Percentiles rank a stretch among this genome's conserved stretches.
These are phyloP conservation scores for Caligus rogercresseyi DNA, from an alignment of 1,140 invertebrate species.

Conservation along the genomic window DNA sequence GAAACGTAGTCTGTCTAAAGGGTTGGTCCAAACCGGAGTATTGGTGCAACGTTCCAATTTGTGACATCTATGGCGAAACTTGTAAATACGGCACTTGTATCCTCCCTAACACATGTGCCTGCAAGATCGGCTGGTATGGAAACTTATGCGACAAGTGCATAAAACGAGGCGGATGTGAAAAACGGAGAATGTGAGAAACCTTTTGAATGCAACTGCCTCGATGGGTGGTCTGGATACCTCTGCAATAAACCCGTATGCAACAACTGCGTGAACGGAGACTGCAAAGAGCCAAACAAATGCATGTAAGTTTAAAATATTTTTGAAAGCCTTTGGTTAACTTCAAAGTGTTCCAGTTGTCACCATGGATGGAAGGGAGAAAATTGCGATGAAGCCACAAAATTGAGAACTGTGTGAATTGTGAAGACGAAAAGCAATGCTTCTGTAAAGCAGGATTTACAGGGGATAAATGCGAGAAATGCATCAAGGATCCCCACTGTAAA, in stretches of 20 bases:
- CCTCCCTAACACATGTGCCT: slow-evolving; percentile 22
- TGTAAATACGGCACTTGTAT: slow-evolving; percentile 22
- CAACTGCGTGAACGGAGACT: not conserved
- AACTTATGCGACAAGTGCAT: slow-evolving; percentile 58
- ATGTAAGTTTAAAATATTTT: not conserved
- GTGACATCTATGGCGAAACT: slow-evolving; percentile 21
- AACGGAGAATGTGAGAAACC: slow-evolving; percentile 28
- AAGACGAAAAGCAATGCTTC: too few species aligned
- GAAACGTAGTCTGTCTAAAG: not conserved
- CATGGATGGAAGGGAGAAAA: not conserved
- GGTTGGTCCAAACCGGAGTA: slow-evolving; percentile 46
- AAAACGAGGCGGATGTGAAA: slow-evolving; percentile 33
- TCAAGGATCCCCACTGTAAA: not conserved
- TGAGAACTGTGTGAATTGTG: too few species aligned
- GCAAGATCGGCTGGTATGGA: slow-evolving; percentile 42
- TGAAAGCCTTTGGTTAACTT: not conserved
- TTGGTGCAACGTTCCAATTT: slow-evolving; percentile 39
- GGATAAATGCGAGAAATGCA: not conserved
- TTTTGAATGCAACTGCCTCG: slow-evolving; percentile 27
- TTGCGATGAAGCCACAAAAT: not conserved
- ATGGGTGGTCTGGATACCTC: slow-evolving; percentile 38
- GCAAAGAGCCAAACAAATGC: not conserved
- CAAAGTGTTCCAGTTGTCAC: not conserved
- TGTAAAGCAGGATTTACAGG: too few species aligned
- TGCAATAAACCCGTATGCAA: slow-evolving; percentile 41